Percentiles rank a stretch among this genome's conserved stretches.
Conservation (phyloP, 2,888 invertebrate genomes). For the Drosophila percnosoma region DNA sequence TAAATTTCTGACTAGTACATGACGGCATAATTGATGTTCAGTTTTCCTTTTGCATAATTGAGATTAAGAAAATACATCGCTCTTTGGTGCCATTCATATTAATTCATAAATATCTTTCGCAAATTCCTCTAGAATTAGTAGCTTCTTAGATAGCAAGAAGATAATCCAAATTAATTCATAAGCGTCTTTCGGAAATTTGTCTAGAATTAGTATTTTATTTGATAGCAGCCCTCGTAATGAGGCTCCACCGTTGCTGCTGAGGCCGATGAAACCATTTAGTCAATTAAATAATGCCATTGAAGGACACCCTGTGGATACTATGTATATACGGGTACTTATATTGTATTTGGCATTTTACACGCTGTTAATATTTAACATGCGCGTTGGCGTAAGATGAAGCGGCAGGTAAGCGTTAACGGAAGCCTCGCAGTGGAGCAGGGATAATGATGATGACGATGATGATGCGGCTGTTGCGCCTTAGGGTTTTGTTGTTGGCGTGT, state of each 20-base stretch:
- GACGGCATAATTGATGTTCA: neutral
- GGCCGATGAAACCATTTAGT: no score
- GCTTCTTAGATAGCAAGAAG: neutral
- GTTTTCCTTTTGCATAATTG: neutral
- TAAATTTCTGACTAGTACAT: neutral
- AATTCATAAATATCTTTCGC: neutral
- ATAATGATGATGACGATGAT: constrained; percentile 26
- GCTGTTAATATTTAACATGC: constrained; percentile 75
- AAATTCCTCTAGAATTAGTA: neutral
- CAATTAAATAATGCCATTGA: neutral
- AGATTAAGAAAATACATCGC: neutral
- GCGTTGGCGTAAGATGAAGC: constrained; percentile 45
- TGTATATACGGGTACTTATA: constrained; percentile 18
- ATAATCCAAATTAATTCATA: neutral
- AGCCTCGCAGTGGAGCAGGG: constrained; percentile 37
- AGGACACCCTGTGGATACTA: constrained; percentile 29
- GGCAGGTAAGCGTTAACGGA: constrained; percentile 53
- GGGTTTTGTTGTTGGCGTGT: constrained; percentile 40
- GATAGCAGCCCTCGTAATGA: neutral
- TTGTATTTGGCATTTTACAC: constrained; percentile 59
- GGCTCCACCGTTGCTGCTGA: neutral
- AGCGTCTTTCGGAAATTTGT: neutral
- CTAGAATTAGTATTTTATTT: neutral
- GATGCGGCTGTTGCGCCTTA: constrained; percentile 38
- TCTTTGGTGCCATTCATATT: neutral